These are phyloP conservation scores for Pipistrellus nathusii DNA, from an alignment of 2,797 vertebrate species.

Conservation along the genomic window DNA sequence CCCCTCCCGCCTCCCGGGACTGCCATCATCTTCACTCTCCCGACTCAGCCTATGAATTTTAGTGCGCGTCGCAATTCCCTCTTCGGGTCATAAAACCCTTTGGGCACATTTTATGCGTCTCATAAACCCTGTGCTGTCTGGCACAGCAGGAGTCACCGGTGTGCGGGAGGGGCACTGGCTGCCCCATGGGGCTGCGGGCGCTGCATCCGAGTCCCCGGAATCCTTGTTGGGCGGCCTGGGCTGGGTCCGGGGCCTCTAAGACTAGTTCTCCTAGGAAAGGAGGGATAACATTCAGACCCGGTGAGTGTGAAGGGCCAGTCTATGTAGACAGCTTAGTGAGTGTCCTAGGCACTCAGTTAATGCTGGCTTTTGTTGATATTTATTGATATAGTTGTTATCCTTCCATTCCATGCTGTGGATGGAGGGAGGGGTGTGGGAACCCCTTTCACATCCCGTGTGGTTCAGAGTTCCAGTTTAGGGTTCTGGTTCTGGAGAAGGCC, in stretches of 20 bases:
- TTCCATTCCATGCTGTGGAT: background rate
- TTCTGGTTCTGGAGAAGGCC: too few species aligned
- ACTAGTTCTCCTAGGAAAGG: background rate
- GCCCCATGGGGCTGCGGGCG: background rate
- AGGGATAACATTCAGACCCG: too few species aligned
- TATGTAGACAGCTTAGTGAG: background rate
- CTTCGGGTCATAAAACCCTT: slow-evolving; percentile 6
- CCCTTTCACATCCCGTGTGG: too few species aligned
- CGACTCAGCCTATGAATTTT: background rate
- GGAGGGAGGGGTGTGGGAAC: background rate
- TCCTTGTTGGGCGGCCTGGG: background rate
- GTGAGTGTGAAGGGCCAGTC: background rate
- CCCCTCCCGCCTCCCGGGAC: background rate
- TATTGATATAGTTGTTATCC: too few species aligned
- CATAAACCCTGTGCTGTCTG: background rate
- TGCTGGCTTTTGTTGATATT: background rate
- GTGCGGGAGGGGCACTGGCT: background rate
- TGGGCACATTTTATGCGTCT: slow-evolving; percentile 11
- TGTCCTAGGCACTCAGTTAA: background rate
- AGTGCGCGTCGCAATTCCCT: background rate
- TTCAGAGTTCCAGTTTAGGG: too few species aligned
- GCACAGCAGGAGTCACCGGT: background rate
- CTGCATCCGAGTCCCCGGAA: background rate
- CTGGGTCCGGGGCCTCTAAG: background rate
- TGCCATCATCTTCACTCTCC: rapidly evolving